phyloP scores from a whole-genome alignment of 2,113 vertebrate species.

The Neotoma lepida region DNA sequence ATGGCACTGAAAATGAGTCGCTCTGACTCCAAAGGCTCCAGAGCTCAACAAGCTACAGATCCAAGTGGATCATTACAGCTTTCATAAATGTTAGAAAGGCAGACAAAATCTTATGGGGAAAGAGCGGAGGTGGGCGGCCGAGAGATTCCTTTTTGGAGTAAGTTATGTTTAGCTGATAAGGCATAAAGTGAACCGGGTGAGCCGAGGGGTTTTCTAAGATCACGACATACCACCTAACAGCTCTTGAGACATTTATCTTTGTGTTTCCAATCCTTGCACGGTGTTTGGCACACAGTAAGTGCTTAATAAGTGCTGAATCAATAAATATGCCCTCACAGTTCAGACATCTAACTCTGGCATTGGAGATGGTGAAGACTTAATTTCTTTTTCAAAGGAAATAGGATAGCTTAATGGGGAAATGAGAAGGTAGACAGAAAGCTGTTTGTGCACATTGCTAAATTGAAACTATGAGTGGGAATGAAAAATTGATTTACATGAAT shows the following conservation, averaged over 20 bases:
- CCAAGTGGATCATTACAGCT: neutral
- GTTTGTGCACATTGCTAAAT: conserved; percentile 68
- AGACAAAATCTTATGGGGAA: conserved; percentile 6
- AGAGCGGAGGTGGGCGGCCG: neutral
- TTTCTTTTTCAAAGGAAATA: conserved; percentile 66
- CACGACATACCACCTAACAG: neutral
- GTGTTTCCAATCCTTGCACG: neutral
- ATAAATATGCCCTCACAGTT: conserved; percentile 11
- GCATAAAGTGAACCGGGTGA: neutral
- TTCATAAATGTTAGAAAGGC: conserved; percentile 26
- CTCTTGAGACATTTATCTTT: neutral
- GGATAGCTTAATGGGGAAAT: conserved; percentile 58
- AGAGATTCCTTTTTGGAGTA: neutral
- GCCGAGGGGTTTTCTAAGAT: neutral
- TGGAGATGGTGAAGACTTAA: conserved; percentile 42
- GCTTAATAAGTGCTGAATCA: conserved; percentile 53
- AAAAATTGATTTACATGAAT: conserved; percentile 77
- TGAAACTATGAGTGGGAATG: conserved; percentile 72
- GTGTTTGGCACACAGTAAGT: conserved; percentile 50
- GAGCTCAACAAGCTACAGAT: neutral
- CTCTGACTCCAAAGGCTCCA: neutral
- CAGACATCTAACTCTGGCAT: conserved; percentile 20
- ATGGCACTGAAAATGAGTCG: neutral
- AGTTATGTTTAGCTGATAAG: conserved; percentile 5
- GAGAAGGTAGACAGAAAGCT: conserved; percentile 61